These are phyloP conservation scores for Chaetorhynchus papuensis DNA, from an alignment of 2,113 vertebrate genomes.

Conservation along the genomic window DNA sequence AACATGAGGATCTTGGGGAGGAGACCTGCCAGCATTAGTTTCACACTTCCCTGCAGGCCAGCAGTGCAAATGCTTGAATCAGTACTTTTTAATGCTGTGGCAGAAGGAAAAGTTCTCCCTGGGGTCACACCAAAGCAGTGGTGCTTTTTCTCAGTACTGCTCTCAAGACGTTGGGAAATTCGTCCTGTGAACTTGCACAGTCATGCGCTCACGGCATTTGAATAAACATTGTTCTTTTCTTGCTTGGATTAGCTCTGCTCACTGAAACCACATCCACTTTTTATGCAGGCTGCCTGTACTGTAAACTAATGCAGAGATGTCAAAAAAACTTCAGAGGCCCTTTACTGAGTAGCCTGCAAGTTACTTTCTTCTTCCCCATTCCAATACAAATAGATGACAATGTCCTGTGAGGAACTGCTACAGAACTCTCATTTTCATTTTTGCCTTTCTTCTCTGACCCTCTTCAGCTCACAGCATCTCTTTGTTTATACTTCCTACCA, in stretches of 20 bases:
- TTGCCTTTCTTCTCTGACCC: neutral
- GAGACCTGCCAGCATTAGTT: neutral
- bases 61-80: neutral
- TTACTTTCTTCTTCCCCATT: neutral
- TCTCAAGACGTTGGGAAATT: neutral
- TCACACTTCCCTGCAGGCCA: neutral
- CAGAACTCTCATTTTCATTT: neutral
- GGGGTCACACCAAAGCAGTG: neutral
- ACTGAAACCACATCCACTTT: conserved; percentile 32
- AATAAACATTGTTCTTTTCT: neutral
- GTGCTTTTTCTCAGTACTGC: neutral
- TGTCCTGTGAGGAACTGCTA: neutral
- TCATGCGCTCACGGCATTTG: neutral
- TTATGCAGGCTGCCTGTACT: neutral
- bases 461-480: neutral
- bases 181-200: neutral
- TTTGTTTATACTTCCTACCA: neutral
- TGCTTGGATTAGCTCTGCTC: neutral
- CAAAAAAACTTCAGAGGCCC: neutral
- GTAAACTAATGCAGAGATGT: neutral
- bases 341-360: neutral
- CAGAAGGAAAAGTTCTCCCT: neutral
- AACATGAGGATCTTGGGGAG: neutral
- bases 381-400: rapidly evolving
- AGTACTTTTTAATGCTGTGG: neutral